Base-by-base conservation (phyloP, 2,888 invertebrate species). In the Drosophila mercatorum region DNA sequence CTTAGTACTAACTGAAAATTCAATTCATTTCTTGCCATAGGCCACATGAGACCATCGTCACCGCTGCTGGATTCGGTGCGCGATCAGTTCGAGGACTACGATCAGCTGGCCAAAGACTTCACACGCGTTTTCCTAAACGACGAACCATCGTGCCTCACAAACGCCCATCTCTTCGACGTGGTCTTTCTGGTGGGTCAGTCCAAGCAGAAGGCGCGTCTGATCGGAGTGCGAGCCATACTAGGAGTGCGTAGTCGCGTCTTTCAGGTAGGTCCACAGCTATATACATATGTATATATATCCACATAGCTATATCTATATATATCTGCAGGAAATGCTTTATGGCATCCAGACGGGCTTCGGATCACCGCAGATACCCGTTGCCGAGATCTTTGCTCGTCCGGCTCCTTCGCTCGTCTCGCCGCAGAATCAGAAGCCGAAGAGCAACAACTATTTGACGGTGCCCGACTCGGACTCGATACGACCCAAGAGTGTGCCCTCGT, bases 311-410 rank as follows among this genome's bases (percentile, higher is more conserved):
- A 10, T 49, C 28, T 49, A 49, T 49, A 34, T 34, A 34, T 10
- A 34, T 47, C 3, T 28, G 8, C 92, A 98, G 94, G 98, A 98
- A 93, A 98, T 98, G 97, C 93, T 98, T 57, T 98, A 98, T 92
- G 98, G 98, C 66, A 98, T 98, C 88, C 97, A 97, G 92, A 97
- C 97, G 0, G 98, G 98, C 59, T 97, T 98, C 91, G 98, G 98
- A 5, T 97, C 97, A 53, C 97, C 98, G 1, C 97, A 98, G 93
- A 97, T 97, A 75, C 97, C 98, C 0, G 97, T 98, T 4, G 97
- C 97, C 0, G 98, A 98, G 92, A 93, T 98, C 55, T 93, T 98
- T 64, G 95, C 97, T 0, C 94, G 97, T 65, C 97, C 97, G 3
- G 97, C 96, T 12, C 98, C 97, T 0, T 96, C 97, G 11, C 93